These are phyloP conservation scores for Campylorhamphus procurvoides DNA, from an alignment of 2,113 vertebrate genomes.

Conservation along the genomic window DNA sequence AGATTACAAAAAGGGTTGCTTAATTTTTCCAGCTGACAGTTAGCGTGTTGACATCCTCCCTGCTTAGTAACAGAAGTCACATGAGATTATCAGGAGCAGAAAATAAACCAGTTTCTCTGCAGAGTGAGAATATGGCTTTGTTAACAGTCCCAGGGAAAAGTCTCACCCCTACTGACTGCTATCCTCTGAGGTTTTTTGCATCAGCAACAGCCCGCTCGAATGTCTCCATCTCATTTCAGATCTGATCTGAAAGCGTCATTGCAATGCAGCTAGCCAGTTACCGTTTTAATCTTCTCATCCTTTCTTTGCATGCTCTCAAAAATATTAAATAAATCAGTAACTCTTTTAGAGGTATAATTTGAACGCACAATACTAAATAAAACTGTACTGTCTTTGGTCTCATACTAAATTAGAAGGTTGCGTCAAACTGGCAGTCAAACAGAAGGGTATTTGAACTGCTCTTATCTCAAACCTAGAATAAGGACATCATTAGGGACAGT, in stretches of 20 bases:
- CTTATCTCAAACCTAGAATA: slow-evolving; percentile 47
- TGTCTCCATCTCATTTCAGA: slow-evolving; percentile 20
- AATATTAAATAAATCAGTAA: slow-evolving; percentile 33
- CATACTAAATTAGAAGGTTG: background rate
- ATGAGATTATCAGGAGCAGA: slow-evolving; percentile 10
- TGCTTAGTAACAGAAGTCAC: slow-evolving; percentile 48
- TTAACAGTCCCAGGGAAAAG: background rate
- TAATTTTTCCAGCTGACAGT: slow-evolving; percentile 33
- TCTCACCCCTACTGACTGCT: background rate
- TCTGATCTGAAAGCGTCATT: background rate
- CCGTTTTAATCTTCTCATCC: background rate
- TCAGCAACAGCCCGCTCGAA: slow-evolving; percentile 2
- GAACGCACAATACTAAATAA: slow-evolving; percentile 11
- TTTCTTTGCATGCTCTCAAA: background rate
- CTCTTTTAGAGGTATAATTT: background rate
- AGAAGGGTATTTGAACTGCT: slow-evolving; percentile 23
- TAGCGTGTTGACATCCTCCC: background rate
- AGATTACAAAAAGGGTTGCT: slow-evolving; percentile 6
- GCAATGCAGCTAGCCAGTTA: background rate
- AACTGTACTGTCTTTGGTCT: background rate
- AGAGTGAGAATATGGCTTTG: slow-evolving; percentile 4
- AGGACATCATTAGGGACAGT: slow-evolving; percentile 10
- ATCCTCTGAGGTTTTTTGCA: slow-evolving; percentile 16
- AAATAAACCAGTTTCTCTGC: slow-evolving; percentile 6
- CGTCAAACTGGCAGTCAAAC: slow-evolving; percentile 24